Percentiles rank a stretch among this genome's conserved stretches.
Evolutionary conservation across 2,797 vertebrate species (phyloP).

Genomic region (Ceryle rudis): DNA sequence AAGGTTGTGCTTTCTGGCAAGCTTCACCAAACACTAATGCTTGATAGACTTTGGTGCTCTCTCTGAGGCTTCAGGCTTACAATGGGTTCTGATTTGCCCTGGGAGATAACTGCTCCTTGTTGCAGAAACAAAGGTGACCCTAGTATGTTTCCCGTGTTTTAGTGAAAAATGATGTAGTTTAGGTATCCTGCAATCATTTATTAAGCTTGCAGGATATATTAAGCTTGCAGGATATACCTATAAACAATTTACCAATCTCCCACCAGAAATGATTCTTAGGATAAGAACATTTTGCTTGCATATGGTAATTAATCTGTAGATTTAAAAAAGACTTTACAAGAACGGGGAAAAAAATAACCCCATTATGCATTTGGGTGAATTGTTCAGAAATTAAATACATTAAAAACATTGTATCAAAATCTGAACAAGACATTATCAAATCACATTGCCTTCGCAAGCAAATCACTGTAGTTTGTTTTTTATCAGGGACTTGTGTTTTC

Average conservation of each 20-base stretch:
- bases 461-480: neutral
- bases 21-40: neutral
- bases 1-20: neutral
- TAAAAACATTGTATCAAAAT: neutral
- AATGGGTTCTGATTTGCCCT: neutral
- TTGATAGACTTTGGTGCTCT: accelerated
- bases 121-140: neutral
- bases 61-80: neutral
- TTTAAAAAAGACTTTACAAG: neutral
- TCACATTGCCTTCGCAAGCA: neutral
- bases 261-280: neutral
- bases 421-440: neutral
- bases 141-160: neutral
- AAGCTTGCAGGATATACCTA: neutral
- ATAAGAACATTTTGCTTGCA: neutral
- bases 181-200: neutral
- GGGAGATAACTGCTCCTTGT: neutral
- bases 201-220: neutral
- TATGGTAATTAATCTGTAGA: neutral
- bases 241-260: neutral
- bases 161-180: neutral
- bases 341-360: neutral
- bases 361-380: neutral
- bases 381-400: neutral
- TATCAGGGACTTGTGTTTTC: neutral